phyloP scores from a whole-genome alignment of 2,888 invertebrate species.

The Erebia ligea region DNA sequence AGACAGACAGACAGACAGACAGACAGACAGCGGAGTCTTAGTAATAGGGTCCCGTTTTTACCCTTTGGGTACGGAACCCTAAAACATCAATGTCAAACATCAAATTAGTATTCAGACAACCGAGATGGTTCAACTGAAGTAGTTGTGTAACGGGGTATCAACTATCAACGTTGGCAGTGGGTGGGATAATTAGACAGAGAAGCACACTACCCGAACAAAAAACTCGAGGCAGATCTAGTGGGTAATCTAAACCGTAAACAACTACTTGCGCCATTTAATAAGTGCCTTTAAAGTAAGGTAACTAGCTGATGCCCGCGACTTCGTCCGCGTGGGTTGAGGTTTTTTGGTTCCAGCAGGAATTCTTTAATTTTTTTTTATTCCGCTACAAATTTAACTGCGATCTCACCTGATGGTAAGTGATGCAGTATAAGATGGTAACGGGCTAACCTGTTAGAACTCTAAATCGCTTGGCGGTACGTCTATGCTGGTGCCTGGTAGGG shows the following conservation, averaged over 20 bases:
- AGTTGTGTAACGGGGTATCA: neutral
- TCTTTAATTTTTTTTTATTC: too few species aligned
- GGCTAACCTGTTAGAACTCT: neutral
- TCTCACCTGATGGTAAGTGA: too few species aligned
- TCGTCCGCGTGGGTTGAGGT: too few species aligned
- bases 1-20: too few species aligned
- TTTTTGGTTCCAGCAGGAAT: too few species aligned
- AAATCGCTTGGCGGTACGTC: neutral
- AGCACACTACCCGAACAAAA: neutral
- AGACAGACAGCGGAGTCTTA: too few species aligned
- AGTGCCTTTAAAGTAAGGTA: too few species aligned
- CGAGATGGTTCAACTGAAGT: neutral
- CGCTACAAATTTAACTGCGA: too few species aligned
- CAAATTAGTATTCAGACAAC: constrained; percentile 9
- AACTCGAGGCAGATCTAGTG: neutral
- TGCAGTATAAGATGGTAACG: neutral
- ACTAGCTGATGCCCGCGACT: too few species aligned
- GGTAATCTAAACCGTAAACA: constrained; percentile 4
- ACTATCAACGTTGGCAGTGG: neutral
- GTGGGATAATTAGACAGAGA: neutral
- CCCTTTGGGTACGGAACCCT: too few species aligned
- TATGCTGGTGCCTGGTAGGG: neutral
- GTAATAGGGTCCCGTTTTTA: too few species aligned
- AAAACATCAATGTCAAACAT: neutral
- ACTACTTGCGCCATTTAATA: neutral